A percentile compares a stretch with the other conserved stretches of the same genome.
Conservation (phyloP, 2,888 invertebrate genomes). For the Pycnomerus fuliginosus region DNA sequence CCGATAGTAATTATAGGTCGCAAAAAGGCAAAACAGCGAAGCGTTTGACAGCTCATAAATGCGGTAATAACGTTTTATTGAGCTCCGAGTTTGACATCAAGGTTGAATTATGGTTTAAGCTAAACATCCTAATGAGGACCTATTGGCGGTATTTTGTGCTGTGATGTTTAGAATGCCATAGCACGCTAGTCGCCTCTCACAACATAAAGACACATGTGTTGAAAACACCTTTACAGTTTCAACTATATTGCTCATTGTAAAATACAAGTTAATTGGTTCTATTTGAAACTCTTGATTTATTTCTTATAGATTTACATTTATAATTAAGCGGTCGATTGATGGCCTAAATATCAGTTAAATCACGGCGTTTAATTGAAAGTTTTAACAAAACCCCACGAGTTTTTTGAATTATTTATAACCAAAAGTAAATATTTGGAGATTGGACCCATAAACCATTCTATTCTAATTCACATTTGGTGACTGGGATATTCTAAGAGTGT, state of each 20-base stretch:
- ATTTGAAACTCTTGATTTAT: constrained; percentile 22
- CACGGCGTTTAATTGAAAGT: constrained; percentile 10
- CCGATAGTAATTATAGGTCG: constrained; percentile 44
- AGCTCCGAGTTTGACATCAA: constrained; percentile 43
- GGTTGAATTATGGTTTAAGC: constrained; percentile 43
- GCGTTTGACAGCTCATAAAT: constrained; percentile 43
- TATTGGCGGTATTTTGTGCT: constrained; percentile 38
- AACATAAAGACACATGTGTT: constrained; percentile 25
- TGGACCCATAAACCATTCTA: constrained; percentile 25
- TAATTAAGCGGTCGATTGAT: constrained; percentile 17
- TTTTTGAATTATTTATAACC: constrained; percentile 22
- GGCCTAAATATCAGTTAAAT: constrained; percentile 7
- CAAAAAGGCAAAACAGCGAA: constrained; percentile 31
- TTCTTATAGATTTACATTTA: constrained; percentile 18
- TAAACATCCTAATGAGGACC: constrained; percentile 46
- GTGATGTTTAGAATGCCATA: constrained; percentile 32
- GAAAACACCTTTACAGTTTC: constrained; percentile 33
- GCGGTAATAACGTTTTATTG: constrained; percentile 44
- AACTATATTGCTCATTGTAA: constrained; percentile 25
- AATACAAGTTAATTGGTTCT: constrained; percentile 23
- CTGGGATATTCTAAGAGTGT: constrained; percentile 30
- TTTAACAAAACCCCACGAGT: constrained; percentile 1
- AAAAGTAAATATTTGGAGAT: constrained; percentile 21
- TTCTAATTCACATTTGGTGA: constrained; percentile 33
- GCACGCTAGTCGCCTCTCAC: constrained; percentile 25